These are phyloP conservation scores for Halcyon chelicuti DNA, from an alignment of 2,797 vertebrate genomes.

Conservation along the genomic window DNA sequence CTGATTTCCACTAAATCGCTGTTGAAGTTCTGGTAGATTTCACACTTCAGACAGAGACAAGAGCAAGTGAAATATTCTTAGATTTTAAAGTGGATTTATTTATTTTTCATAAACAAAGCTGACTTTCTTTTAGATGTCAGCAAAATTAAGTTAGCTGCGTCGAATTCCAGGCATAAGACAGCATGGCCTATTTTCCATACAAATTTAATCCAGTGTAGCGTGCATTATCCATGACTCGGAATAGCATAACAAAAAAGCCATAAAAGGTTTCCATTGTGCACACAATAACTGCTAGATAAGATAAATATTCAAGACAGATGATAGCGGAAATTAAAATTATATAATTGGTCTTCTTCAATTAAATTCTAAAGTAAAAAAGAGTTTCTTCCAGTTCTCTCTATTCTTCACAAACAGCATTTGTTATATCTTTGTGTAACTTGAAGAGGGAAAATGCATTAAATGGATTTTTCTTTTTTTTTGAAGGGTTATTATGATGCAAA, in stretches of 20 bases:
- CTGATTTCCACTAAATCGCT: slow-evolving; percentile 40
- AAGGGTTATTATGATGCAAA: slow-evolving; percentile 18
- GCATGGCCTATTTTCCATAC: slow-evolving; percentile 54
- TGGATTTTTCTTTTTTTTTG: not conserved
- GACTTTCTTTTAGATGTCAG: slow-evolving; percentile 8
- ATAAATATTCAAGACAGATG: slow-evolving; percentile 52
- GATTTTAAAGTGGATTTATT: not conserved
- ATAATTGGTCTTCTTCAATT: slow-evolving; percentile 62
- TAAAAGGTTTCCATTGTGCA: slow-evolving; percentile 55
- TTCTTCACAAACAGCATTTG: slow-evolving; percentile 30
- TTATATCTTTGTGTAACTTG: not conserved
- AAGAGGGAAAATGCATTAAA: not conserved
- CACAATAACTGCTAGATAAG: slow-evolving; percentile 64
- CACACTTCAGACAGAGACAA: not conserved
- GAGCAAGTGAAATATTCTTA: slow-evolving; percentile 5
- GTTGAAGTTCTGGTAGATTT: slow-evolving; percentile 15
- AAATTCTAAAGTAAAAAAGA: slow-evolving; percentile 54
- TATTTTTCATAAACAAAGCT: not conserved
- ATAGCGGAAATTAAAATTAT: slow-evolving; percentile 61
- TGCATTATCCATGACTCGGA: slow-evolving; percentile 43
- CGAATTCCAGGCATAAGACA: slow-evolving; percentile 49
- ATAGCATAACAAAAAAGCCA: slow-evolving; percentile 37
- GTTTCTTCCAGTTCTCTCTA: not conserved
- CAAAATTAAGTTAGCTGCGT: slow-evolving; percentile 58
- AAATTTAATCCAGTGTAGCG: slow-evolving; percentile 45